A percentile compares a stretch with the other conserved stretches of the same genome.
Conservation (phyloP, 2,797 vertebrate species). For the Allobates femoralis region DNA sequence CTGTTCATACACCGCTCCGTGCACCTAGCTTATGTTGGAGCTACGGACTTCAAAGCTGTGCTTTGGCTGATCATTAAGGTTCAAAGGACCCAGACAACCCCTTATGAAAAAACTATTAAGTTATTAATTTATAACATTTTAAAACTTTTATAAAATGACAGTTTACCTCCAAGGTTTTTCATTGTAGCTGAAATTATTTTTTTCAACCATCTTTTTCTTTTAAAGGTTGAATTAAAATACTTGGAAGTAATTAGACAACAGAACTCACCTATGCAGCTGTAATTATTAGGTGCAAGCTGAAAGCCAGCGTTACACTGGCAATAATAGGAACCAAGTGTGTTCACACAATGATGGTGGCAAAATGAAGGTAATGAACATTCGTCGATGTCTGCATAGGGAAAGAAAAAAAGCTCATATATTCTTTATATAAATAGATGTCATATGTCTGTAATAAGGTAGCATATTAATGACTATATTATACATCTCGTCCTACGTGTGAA, state of each 20-base stretch:
- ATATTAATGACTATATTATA: neutral
- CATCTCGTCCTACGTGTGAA: no score
- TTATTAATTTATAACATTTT: no score
- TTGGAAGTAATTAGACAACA: neutral
- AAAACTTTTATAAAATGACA: no score
- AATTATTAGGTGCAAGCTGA: slow-evolving; percentile 93
- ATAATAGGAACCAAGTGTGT: slow-evolving; percentile 91
- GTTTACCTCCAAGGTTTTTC: no score
- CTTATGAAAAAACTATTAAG: no score
- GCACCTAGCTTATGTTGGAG: no score
- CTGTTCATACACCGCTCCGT: no score
- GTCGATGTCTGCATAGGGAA: slow-evolving; percentile 82
- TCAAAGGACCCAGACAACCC: no score
- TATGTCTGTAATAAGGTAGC: neutral
- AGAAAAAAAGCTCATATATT: slow-evolving; percentile 5
- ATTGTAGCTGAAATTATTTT: no score
- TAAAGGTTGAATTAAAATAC: no score
- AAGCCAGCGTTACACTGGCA: slow-evolving; percentile 93
- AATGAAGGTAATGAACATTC: slow-evolving; percentile 87
- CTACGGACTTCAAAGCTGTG: no score
- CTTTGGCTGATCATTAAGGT: no score
- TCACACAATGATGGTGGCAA: slow-evolving; percentile 94
- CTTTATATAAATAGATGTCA: neutral
- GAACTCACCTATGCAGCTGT: slow-evolving; percentile 91
- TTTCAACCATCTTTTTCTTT: neutral